Conservation (phyloP, 2,113 vertebrate genomes). For the Vireo altiloquus region DNA sequence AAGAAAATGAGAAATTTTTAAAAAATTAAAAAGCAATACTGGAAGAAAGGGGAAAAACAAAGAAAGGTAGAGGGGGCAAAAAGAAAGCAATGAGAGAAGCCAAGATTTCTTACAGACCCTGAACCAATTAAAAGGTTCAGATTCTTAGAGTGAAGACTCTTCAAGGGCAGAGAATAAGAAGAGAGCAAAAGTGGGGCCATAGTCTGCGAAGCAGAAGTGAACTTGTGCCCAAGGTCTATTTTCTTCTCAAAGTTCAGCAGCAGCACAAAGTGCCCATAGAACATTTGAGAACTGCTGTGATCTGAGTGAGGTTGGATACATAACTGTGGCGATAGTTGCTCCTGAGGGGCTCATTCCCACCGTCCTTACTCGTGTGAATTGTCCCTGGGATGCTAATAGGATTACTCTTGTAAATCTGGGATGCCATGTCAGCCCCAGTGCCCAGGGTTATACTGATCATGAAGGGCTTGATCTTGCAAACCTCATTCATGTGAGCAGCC, state of each 20-base stretch:
- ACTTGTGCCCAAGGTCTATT: conserved; percentile 34
- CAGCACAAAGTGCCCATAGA: not conserved
- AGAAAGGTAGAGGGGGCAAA: accelerated
- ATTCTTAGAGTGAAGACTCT: not conserved
- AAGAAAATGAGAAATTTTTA: not conserved
- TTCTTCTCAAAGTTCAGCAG: not conserved
- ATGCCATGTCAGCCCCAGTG: not conserved
- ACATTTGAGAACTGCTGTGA: not conserved
- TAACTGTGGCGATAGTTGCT: conserved; percentile 35
- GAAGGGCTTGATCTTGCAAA: conserved; percentile 22
- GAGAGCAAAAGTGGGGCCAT: not conserved
- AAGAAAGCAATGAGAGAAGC: not conserved
- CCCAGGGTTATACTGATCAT: conserved; percentile 7
- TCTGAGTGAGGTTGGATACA: not conserved
- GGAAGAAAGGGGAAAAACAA: accelerated
- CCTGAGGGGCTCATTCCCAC: conserved; percentile 38
- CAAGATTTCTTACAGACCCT: not conserved
- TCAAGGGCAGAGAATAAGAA: not conserved
- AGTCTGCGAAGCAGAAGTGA: not conserved
- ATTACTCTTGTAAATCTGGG: conserved; percentile 40
- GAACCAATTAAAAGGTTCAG: not conserved
- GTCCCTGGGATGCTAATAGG: conserved; percentile 22
- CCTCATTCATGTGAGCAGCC: not conserved
- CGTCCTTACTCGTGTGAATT: conserved; percentile 26
- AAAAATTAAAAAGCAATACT: not conserved